Evolutionary conservation across 2,797 vertebrate species (phyloP).

Genomic region (Bradypodion pumilum): DNA sequence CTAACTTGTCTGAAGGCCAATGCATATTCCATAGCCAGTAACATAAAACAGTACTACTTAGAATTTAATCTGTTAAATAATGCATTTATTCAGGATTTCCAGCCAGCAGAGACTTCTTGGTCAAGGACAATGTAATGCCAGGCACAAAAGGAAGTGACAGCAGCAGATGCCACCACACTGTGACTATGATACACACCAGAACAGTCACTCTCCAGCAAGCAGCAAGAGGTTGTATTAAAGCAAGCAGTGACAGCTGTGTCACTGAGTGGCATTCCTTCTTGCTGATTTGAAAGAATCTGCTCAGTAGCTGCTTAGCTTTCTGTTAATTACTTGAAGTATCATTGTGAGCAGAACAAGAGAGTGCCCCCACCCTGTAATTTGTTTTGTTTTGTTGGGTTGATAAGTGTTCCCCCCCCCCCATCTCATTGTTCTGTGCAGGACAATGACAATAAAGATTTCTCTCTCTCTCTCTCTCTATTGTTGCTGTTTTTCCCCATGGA

Average conservation of each 20-base stretch:
- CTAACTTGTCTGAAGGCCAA: too few species aligned
- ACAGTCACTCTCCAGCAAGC: constrained; percentile 1
- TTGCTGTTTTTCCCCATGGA: not conserved
- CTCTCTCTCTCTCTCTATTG: too few species aligned
- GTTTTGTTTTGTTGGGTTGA: too few species aligned
- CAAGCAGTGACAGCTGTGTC: not conserved
- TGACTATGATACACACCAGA: not conserved
- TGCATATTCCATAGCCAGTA: not conserved
- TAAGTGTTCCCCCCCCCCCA: too few species aligned
- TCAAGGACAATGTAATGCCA: not conserved
- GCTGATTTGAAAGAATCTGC: not conserved
- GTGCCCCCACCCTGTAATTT: not conserved
- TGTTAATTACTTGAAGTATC: not conserved
- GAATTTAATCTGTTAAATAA: too few species aligned
- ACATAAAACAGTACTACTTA: not conserved
- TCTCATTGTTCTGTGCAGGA: too few species aligned
- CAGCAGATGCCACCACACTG: not conserved
- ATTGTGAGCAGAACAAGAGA: not conserved
- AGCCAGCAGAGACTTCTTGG: not conserved
- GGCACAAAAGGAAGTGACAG: not conserved
- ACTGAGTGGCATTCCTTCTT: not conserved
- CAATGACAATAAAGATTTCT: too few species aligned
- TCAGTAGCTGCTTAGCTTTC: constrained; percentile 1
- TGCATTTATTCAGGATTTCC: not conserved
- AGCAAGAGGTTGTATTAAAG: constrained; percentile 25